A percentile compares a stretch with the other conserved stretches of the same genome.
phyloP scores from a whole-genome alignment of 2,888 invertebrate species.

The Limnephilus lunatus region DNA sequence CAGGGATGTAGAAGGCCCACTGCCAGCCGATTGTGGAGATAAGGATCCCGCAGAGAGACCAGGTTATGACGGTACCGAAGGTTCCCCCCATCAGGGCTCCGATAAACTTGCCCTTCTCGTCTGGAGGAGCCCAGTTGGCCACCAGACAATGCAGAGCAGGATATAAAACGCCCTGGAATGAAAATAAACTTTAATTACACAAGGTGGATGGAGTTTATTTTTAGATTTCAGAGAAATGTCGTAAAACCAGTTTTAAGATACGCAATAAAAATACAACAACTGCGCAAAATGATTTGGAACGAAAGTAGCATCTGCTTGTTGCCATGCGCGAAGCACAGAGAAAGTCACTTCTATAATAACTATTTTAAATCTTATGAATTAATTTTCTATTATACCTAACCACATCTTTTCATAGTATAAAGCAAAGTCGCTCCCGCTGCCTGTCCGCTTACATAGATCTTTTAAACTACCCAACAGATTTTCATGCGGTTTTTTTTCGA shows the following conservation, averaged over 20 bases:
- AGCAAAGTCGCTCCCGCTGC: no score
- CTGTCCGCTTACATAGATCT: no score
- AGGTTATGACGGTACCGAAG: constrained; percentile 83
- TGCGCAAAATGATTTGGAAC: neutral
- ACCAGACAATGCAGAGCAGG: constrained; percentile 82
- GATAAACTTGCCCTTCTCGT: constrained; percentile 85
- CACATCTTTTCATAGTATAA: no score
- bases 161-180: constrained; percentile 78
- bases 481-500: no score
- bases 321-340: neutral
- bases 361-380: no score
- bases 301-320: neutral
- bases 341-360: neutral
- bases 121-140: constrained; percentile 85
- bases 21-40: constrained; percentile 82
- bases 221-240: neutral
- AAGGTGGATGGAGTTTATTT: neutral
- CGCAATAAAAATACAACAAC: neutral
- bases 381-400: no score
- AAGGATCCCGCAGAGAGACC: constrained; percentile 82
- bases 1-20: constrained; percentile 82
- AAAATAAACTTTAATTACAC: neutral
- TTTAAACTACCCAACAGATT: no score
- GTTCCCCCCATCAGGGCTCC: constrained; percentile 86
- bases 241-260: neutral